A percentile compares a stretch with the other conserved stretches of the same genome.
These are phyloP conservation scores for Bucco capensis DNA, from an alignment of 2,113 vertebrate species.

Conservation along the genomic window DNA sequence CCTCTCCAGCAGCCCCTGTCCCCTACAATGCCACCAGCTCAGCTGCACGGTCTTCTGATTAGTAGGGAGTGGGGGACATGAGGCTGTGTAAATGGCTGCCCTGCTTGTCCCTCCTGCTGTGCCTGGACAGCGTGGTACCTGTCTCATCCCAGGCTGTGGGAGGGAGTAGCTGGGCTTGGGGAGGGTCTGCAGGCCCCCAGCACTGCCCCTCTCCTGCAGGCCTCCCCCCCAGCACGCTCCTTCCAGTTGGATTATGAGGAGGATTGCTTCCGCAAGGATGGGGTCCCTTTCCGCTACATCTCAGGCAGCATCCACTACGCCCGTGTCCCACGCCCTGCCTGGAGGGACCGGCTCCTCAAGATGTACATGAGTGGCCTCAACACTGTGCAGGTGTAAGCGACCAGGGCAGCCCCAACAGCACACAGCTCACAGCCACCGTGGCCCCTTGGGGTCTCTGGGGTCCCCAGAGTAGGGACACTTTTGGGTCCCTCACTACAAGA, in stretches of 20 bases:
- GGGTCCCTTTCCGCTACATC: slow-evolving; percentile 84
- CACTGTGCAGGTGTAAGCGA: slow-evolving; percentile 86
- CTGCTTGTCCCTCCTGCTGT: not conserved
- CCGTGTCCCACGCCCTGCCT: slow-evolving; percentile 84
- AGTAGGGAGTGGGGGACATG: accelerated
- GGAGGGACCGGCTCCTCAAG: slow-evolving; percentile 90
- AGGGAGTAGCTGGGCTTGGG: accelerated
- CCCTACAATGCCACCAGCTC: not conserved
- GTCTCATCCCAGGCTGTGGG: not conserved
- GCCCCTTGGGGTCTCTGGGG: not conserved
- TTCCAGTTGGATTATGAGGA: slow-evolving; percentile 84
- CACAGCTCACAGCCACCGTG: not conserved
- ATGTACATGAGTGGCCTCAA: slow-evolving; percentile 93
- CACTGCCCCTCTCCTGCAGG: not conserved
- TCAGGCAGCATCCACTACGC: slow-evolving; percentile 95
- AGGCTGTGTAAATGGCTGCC: not conserved
- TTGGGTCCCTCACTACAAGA: too few relatives aligned
- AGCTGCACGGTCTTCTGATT: not conserved
- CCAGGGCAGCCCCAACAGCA: accelerated
- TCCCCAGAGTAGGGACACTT: not conserved
- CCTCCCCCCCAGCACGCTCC: slow-evolving; percentile 18
- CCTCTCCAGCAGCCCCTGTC: not conserved
- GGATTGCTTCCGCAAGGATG: slow-evolving; percentile 87
- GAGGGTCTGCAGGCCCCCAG: not conserved
- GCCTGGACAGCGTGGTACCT: not conserved